Conservation (phyloP, 1,140 invertebrate genomes). For the Euura saliciscinereae region DNA sequence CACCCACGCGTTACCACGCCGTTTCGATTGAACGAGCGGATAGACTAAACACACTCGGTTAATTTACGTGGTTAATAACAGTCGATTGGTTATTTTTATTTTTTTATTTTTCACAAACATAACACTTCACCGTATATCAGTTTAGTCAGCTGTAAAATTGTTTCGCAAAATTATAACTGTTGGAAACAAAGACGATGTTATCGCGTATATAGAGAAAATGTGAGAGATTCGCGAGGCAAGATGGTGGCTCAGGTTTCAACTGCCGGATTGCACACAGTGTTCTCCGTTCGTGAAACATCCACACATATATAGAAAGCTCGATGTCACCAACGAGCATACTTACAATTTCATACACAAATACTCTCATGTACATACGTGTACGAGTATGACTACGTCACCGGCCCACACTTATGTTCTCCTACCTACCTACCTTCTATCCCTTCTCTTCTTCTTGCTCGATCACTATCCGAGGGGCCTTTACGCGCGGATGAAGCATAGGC, state of each 20-base stretch:
- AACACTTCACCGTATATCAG: not conserved
- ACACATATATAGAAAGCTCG: not conserved
- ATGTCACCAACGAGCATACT: not conserved
- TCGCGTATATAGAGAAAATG: not conserved
- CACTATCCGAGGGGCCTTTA: no score
- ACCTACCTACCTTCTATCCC: no score
- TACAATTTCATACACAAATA: not conserved
- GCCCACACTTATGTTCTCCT: not conserved
- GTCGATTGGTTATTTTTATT: not conserved
- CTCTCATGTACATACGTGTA: not conserved
- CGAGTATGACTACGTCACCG: not conserved
- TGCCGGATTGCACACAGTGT: not conserved
- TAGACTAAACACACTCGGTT: no score
- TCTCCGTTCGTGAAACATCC: not conserved
- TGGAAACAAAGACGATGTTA: not conserved
- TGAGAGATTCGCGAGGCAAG: not conserved
- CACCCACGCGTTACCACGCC: not conserved
- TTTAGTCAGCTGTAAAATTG: not conserved
- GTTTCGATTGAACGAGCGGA: not conserved
- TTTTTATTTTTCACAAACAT: not conserved
- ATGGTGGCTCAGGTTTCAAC: conserved; percentile 6
- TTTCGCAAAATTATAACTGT: not conserved
- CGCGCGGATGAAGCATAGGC: no score
- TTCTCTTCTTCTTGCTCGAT: no score
- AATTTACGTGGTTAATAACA: not conserved